Base-by-base conservation (phyloP, 2,888 invertebrate species). In the Thyatira batis region DNA sequence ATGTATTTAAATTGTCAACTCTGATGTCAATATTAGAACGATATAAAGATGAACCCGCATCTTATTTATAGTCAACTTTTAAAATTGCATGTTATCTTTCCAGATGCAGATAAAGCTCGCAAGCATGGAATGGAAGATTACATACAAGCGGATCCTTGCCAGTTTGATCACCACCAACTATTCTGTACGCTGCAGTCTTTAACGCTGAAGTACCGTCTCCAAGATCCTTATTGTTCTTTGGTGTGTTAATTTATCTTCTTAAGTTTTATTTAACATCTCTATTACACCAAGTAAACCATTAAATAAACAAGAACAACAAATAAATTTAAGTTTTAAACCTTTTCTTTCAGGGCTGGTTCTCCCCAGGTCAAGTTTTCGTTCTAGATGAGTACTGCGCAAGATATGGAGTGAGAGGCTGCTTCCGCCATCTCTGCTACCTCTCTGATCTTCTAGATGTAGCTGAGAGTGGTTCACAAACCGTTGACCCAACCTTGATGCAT, bases 61-160 rank as follows among this genome's bases (percentile, higher is more conserved):
- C n/a, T n/a, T n/a, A n/a, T n/a, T n/a, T n/a, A n/a, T n/a, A n/a
- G n/a, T n/a, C n/a, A n/a, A n/a, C n/a, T n/a, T n/a, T n/a, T n/a
- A n/a, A n/a, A n/a, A n/a, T n/a, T n/a, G n/a, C n/a, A n/a, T n/a
- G n/a, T n/a, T n/a, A n/a, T n/a, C n/a, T 43, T 83, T 87, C 25
- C 82, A 96, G 98, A 98, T 91, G 97, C 97, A 49, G 98, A 98
- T 82, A 95, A 98, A 82, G 99, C 99, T 30, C 94, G 98, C 54
- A 99, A 99, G 84, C 99, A 99, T 83, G 99, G 99, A 46, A 98
- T 99, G 97, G 99, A 99, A 83, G 99, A 99, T 89, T 99, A 97
- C 85, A 99, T 99, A 71, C 98, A 98, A 78, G 98, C 99, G n/a
- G 99, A 99, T 92, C 99, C 99, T 0, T 98, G 98, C 86, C 97